phyloP scores from a whole-genome alignment of 2,888 invertebrate species.

The Drosophila demipolita region DNA sequence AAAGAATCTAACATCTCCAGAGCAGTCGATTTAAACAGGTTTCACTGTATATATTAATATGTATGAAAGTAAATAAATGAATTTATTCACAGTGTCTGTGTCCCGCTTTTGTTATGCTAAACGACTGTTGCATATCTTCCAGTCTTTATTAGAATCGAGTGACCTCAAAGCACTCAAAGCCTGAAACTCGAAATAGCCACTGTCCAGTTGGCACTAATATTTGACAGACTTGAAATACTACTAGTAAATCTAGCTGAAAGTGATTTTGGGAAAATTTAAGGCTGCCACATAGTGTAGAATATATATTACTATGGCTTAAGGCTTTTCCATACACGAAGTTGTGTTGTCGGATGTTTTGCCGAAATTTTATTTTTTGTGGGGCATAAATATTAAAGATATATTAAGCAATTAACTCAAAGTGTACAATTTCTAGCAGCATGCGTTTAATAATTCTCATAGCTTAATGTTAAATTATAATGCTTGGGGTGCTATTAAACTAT shows the following conservation, averaged over 20 bases:
- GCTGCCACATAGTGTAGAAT: conserved; percentile 11
- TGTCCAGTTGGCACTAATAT: not conserved
- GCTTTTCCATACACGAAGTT: conserved; percentile 6
- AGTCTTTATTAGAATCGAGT: conserved; percentile 56
- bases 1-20: not conserved
- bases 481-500: not conserved
- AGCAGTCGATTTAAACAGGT: conserved; percentile 3
- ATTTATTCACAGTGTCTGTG: conserved; percentile 25
- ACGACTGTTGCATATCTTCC: conserved; percentile 43
- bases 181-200: conserved; percentile 3
- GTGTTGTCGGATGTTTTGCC: conserved; percentile 12
- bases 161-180: conserved; percentile 22
- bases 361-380: not conserved
- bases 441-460: not conserved
- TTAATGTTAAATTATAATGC: not conserved
- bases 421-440: not conserved
- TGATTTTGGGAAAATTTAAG: conserved; percentile 43
- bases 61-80: conserved; percentile 16
- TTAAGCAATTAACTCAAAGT: conserved; percentile 2
- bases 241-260: conserved; percentile 43
- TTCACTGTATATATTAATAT: conserved; percentile 28
- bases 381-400: not conserved
- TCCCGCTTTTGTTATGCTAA: conserved; percentile 65
- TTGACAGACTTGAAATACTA: conserved; percentile 20
- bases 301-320: conserved; percentile 22